Evolutionary conservation across 2,888 invertebrate species (phyloP).

Genomic region (Erebia epiphron): DNA sequence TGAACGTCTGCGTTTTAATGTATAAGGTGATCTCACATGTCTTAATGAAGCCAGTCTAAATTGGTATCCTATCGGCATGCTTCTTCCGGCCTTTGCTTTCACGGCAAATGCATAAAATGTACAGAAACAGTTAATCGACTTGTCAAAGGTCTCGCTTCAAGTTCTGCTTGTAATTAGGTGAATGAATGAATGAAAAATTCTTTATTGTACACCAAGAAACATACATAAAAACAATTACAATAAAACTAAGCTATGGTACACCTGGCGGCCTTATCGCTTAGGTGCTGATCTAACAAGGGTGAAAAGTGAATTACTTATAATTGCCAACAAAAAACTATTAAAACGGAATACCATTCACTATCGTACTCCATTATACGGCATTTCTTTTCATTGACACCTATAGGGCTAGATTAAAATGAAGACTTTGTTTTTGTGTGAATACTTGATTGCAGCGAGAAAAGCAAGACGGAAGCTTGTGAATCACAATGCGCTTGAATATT

Average conservation of each 20-base stretch:
- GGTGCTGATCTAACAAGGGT: conserved; percentile 11
- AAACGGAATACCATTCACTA: background rate
- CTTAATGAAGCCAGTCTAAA: conserved; percentile 76
- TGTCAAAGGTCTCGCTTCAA: conserved; percentile 58
- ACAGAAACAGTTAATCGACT: conserved; percentile 70
- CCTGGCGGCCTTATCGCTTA: no score
- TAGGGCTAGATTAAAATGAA: conserved; percentile 40
- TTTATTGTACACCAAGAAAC: no score
- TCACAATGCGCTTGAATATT: conserved; percentile 62
- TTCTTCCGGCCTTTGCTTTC: conserved; percentile 74
- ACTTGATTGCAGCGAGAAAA: conserved; percentile 57
- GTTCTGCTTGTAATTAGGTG: conserved; percentile 4
- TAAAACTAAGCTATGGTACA: no score
- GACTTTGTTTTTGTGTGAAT: conserved; percentile 53
- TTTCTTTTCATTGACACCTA: conserved; percentile 23
- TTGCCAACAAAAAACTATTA: conserved; percentile 6
- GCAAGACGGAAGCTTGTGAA: conserved; percentile 55
- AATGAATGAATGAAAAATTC: no score
- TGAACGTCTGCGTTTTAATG: conserved; percentile 50
- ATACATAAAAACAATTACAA: no score
- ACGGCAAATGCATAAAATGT: conserved; percentile 72
- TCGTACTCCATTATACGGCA: background rate
- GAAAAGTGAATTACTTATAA: conserved; percentile 11
- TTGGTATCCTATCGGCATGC: conserved; percentile 66
- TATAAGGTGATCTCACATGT: conserved; percentile 71